Conservation (phyloP, 2,888 invertebrate species). For the Meteorus cinctellus region DNA sequence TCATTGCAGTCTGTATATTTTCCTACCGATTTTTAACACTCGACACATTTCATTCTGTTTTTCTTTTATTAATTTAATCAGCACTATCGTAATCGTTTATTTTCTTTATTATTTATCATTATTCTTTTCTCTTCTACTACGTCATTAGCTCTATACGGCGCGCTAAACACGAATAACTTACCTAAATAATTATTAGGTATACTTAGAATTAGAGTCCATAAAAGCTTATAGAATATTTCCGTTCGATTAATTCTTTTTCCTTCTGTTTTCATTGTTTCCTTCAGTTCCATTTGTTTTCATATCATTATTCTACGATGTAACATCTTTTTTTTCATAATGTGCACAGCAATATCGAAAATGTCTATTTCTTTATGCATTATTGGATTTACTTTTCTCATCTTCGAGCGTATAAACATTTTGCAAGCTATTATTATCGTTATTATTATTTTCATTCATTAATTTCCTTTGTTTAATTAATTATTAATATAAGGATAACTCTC, state of each 20-base stretch:
- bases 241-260: slow-evolving; percentile 9
- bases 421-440: slow-evolving; percentile 11
- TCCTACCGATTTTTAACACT: background rate
- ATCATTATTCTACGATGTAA: too few species aligned
- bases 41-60: background rate
- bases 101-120: background rate
- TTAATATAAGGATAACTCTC: background rate
- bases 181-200: slow-evolving; percentile 39
- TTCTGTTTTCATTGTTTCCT: background rate
- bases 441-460: too few species aligned
- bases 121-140: slow-evolving; percentile 37
- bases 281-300: background rate
- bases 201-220: slow-evolving; percentile 52
- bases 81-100: slow-evolving; percentile 1
- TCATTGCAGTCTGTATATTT: too few species aligned
- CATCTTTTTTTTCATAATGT: too few species aligned
- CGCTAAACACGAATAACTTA: slow-evolving; percentile 50
- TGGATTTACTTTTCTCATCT: background rate
- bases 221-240: slow-evolving; percentile 49
- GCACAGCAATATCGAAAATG: background rate
- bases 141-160: slow-evolving; percentile 47
- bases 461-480: background rate
- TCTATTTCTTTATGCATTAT: background rate
- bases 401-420: slow-evolving; percentile 9
- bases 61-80: background rate